phyloP scores from a whole-genome alignment of 64 coral and sea anemone species.

The Montipora foliosa region DNA sequence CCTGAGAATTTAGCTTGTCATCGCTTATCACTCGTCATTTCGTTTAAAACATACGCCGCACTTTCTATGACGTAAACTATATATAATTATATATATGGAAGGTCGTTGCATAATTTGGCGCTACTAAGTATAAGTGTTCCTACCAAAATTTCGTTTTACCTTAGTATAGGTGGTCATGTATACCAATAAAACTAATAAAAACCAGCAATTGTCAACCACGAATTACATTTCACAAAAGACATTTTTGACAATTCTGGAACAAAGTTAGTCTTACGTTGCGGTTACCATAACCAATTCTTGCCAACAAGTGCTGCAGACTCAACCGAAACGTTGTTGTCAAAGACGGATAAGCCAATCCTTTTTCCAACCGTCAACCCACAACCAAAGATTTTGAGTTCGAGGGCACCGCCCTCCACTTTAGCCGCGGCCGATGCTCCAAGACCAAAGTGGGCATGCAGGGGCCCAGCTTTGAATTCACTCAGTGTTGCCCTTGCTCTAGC shows the following conservation, averaged over 20 bases:
- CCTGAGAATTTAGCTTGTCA: no score
- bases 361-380: not conserved
- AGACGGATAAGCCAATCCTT: not conserved
- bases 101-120: not conserved
- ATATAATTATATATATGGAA: no score
- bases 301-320: not conserved
- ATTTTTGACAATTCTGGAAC: not conserved
- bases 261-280: not conserved
- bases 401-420: not conserved
- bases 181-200: not conserved
- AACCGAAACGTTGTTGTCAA: slow-evolving; percentile 2
- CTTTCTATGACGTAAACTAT: no score
- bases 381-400: not conserved
- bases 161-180: not conserved
- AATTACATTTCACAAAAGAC: not conserved
- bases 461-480: not conserved
- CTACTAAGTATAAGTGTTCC: not conserved
- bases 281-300: not conserved
- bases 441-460: slow-evolving; percentile 1
- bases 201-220: not conserved
- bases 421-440: not conserved
- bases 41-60: no score
- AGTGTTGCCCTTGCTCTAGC: not conserved
- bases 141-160: not conserved
- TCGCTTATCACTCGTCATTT: no score